Evolutionary conservation across 2,888 invertebrate genomes (phyloP), one percentile per base, ranked within the genome.

Genomic region (Syritta pipiens): DNA sequence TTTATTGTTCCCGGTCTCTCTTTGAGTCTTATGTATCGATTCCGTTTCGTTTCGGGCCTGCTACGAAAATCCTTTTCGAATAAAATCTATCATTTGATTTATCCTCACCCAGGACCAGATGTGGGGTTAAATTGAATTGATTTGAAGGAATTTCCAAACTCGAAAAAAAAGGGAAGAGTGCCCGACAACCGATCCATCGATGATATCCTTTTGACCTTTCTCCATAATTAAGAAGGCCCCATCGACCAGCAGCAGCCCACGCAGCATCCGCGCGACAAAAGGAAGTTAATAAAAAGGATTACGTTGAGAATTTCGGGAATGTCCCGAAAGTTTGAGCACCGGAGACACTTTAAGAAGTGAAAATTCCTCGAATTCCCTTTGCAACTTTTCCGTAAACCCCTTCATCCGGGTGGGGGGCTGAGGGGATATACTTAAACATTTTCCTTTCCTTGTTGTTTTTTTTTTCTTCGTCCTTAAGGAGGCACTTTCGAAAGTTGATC

Each of bases 81-180:
- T 30, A 59, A 42, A 42, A 49, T 32, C 32, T 28, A 32, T 46
- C 46, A 40, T 62, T 3, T 51, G 63, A 63, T 51, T 51, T 63
- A 28, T 42, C 7, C n/a, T 51, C 51, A 40, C 30, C 22, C n/a
- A 32, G 4, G 46, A 44, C 42, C 51, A 14, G 42, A 30, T 20
- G 10, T 5, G 4, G 17, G 5, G 42, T 42, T 14, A 30, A 32
- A 42, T 51, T 51, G 51, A 51, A 32, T 63, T 49, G 37, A 49
- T 57, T 30, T 32, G 22, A 24, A 32, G 10, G 32, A 51, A 42
- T 42, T 63, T 51, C 30, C 24, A 63, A 51, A 20, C 19, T 17
- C 49, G 30, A 3, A 37, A 53, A 26, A 49, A 22, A 14, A 20
- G 5, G 24, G 6, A 17, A 3, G 37, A 17, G 12, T 37, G 12